Evolutionary conservation across 1,140 invertebrate genomes (phyloP), one percentile per base, ranked within the genome.

Genomic region (Drosophila malerkotliana): DNA sequence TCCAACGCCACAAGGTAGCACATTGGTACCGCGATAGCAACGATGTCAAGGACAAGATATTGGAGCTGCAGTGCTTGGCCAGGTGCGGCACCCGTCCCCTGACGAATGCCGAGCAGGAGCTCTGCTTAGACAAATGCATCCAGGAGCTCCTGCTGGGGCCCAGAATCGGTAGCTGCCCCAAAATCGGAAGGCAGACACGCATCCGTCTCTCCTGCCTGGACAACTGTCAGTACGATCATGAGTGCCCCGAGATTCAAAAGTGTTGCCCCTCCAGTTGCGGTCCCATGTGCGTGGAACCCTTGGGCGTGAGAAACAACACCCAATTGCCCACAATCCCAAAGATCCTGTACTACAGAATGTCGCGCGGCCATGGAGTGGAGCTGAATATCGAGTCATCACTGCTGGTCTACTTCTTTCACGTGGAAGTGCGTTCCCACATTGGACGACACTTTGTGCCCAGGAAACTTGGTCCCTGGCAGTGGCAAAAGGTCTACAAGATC

Each of bases 201-300:
- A 34, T 48, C 12, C 67, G 66, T 2, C 77, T 91, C 2, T 66
- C 91, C 1, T 96, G 95, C 55, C 91, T 95, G 34, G 90, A 93
- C 56, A 93, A 94, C 12, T 96, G 95, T 62, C 89, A 91, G 39
- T 91, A 92, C 37, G 95, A 96, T 76, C 93, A 93, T 1, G 93
- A 95, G 56, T 96, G 95, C 78, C 92, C 93, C 18, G 94, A 94
- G 53, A 92, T 94, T 0, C 92, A 94, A 18, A 93, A 95, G 66
- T 96, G 95, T 85, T 96, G 95, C 71, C 82, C 90, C n/a, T 94
- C 94, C 72, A 92, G 92, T 24, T 95, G 95, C 53, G 94, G 95
- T 3, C 92, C 94, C 12, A 93, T 94, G 10, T 95, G 95, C 84
- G 93, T 94, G 78, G 92, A 93, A 41, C 94, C 95, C 0, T 52